Conservation (phyloP, 2,888 invertebrate species). For the Philaethria dido region DNA sequence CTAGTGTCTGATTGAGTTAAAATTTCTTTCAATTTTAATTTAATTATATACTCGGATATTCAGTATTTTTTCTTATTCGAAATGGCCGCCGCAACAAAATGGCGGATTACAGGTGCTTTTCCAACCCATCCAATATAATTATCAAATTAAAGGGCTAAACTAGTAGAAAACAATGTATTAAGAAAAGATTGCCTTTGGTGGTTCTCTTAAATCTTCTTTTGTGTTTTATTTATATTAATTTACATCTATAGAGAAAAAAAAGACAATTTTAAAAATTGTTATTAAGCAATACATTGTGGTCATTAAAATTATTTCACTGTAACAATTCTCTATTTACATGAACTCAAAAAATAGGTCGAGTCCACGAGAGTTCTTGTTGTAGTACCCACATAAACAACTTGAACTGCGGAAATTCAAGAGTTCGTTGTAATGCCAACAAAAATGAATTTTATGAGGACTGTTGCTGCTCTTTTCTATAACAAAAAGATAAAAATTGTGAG, state of each 20-base stretch:
- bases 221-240: too few species aligned
- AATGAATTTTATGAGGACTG: conserved; percentile 17
- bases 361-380: conserved; percentile 15
- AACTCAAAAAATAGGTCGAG: conserved; percentile 12
- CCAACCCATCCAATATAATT: too few species aligned
- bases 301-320: background rate
- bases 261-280: background rate
- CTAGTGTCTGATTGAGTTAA: too few species aligned
- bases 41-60: too few species aligned
- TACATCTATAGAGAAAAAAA: background rate
- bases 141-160: too few species aligned
- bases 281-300: conserved; percentile 4
- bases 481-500: background rate
- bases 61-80: too few species aligned
- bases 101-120: too few species aligned
- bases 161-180: too few species aligned
- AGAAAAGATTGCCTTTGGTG: too few species aligned
- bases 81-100: too few species aligned
- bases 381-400: conserved; percentile 15
- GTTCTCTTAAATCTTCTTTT: too few species aligned
- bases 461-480: conserved; percentile 13
- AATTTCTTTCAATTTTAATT: too few species aligned
- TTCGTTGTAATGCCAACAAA: conserved; percentile 15
- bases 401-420: conserved; percentile 12
- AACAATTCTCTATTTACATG: conserved; percentile 16